Base-by-base conservation (phyloP, 2,888 invertebrate species). In the Drosophila meridiana region DNA sequence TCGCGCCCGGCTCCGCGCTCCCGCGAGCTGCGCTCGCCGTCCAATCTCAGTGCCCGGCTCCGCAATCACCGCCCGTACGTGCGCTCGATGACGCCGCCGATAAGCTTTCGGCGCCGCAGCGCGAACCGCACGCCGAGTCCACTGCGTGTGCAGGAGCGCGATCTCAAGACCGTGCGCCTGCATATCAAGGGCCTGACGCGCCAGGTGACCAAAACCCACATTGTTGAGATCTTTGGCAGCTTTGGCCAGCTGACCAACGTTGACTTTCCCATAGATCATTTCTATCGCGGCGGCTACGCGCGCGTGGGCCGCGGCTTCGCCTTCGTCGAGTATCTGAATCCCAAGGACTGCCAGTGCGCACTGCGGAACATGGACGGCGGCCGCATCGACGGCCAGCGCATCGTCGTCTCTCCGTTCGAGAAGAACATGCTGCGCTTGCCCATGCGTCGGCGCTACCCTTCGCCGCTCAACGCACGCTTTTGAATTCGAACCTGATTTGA, bases 281-380 rank as follows among this genome's bases (percentile, higher is more conserved):
- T 9, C 28, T 59, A 55, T 26, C 61, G 60, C 0, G 30, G 40
- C 3, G 26, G 34, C 14, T 28, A 32, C 2, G 4, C 20, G 0
- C 50, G 57, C 0, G 4, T 8, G 4, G 84, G 87, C 0, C 87
- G 89, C 4, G 89, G 84, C 4, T 84, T 65, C 5, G 89, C 87
- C 11, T 84, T 86, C 14, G 71, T 88, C 7, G 70, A 84, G 58
- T 84, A 47, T 6, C 34, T 14, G 0, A 67, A 65, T 32, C 62
- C 89, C 5, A 26, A 66, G 34, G 84, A 84, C 47, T 89, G 84
- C 20, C 40, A 53, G 36, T 3, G 6, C 3, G 84, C 84, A 8
- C 64, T 69, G 11, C 56, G 34, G 45, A 68, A 66, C 40, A 83
- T 84, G 84, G 62, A 84, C 42, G 89, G 89, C 1, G 84, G 89